These are phyloP conservation scores for Agapetus fuscipes DNA, from an alignment of 2,888 invertebrate species.

Conservation along the genomic window DNA sequence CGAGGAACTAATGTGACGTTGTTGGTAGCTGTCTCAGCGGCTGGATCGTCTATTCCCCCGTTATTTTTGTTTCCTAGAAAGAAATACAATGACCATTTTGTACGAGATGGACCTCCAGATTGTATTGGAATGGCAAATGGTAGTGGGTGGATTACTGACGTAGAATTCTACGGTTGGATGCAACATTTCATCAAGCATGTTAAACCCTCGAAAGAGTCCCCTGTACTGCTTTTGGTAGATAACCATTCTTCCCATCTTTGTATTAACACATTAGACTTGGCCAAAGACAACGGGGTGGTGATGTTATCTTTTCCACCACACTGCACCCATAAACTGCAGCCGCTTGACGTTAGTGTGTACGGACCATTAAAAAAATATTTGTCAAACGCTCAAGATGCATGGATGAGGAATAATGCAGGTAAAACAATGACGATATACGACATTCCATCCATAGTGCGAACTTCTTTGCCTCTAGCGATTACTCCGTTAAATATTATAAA, in stretches of 20 bases:
- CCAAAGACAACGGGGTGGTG: slow-evolving; percentile 14
- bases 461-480: slow-evolving; percentile 15
- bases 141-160: slow-evolving; percentile 1
- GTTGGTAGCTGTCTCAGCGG: slow-evolving; percentile 10
- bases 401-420: slow-evolving; percentile 20
- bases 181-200: slow-evolving; percentile 2
- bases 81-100: slow-evolving; percentile 11
- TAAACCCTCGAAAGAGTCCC: slow-evolving; percentile 1
- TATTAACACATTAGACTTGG: slow-evolving; percentile 5
- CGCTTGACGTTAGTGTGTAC: slow-evolving; percentile 21
- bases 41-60: slow-evolving; percentile 18
- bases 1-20: slow-evolving; percentile 25
- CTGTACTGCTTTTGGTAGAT: background rate
- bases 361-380: slow-evolving; percentile 20
- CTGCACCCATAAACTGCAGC: slow-evolving; percentile 21
- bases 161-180: background rate
- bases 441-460: slow-evolving; percentile 17
- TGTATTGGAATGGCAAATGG: slow-evolving; percentile 16
- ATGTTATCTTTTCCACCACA: slow-evolving; percentile 22
- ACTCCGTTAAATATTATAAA: too few species aligned
- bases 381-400: slow-evolving; percentile 10
- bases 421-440: slow-evolving; percentile 20
- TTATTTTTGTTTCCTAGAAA: slow-evolving; percentile 20
- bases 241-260: too few species aligned
- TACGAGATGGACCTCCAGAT: slow-evolving; percentile 12